A percentile compares a stretch with the other conserved stretches of the same genome.
Evolutionary conservation across 2,888 invertebrate genomes (phyloP).

Genomic region (Eristalis tenax): DNA sequence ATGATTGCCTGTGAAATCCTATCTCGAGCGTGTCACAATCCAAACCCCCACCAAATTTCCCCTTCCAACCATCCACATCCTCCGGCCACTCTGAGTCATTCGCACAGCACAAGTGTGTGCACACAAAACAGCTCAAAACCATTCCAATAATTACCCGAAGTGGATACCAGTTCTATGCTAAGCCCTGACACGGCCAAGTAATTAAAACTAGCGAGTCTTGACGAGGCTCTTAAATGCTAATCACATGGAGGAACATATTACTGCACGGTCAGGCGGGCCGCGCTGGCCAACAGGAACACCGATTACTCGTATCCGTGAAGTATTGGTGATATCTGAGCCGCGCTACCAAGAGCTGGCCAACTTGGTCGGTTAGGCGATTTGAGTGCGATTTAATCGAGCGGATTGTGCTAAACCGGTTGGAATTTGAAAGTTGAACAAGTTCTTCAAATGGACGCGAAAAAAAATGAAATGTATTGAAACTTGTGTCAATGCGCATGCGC

Average conservation of each 20-base stretch:
- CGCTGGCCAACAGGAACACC: neutral
- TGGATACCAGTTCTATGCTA: neutral
- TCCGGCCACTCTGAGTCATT: neutral
- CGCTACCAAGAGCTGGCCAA: neutral
- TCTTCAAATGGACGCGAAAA: neutral
- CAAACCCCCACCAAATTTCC: too few relatives aligned
- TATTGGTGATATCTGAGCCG: neutral
- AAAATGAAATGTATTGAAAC: neutral
- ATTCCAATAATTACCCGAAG: neutral
- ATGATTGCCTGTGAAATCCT: too few relatives aligned
- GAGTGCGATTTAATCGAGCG: neutral
- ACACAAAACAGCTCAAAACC: neutral
- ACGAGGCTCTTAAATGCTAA: neutral
- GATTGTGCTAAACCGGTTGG: constrained; percentile 3
- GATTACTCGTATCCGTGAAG: neutral
- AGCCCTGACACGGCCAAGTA: neutral
- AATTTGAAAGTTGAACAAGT: constrained; percentile 20
- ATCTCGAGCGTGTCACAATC: too few relatives aligned
- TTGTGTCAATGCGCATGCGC: too few relatives aligned
- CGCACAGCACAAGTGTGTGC: neutral
- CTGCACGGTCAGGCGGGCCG: neutral
- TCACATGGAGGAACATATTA: neutral
- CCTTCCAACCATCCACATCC: neutral
- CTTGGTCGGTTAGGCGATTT: neutral
- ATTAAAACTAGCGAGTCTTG: neutral